phyloP scores from a whole-genome alignment of 1,140 invertebrate genomes.

The Pteromalus puparum region DNA sequence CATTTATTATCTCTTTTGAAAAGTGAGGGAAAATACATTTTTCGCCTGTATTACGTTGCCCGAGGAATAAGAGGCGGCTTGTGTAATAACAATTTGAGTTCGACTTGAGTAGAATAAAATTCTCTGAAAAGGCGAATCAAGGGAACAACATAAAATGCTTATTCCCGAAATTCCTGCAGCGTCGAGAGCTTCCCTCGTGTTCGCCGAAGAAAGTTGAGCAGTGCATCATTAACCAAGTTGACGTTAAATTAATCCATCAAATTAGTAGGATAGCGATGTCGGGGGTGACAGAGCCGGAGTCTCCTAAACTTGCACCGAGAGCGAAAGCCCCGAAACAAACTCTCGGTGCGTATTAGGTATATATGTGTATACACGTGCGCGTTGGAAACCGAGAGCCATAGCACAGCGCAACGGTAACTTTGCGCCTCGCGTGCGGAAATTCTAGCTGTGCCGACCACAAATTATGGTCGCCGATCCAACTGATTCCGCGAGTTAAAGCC shows the following conservation, averaged over 20 bases:
- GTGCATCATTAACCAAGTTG: conserved; percentile 35
- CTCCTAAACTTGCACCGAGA: conserved; percentile 30
- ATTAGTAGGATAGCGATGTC: conserved; percentile 36
- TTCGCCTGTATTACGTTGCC: too few species aligned
- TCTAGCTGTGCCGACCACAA: conserved; percentile 45
- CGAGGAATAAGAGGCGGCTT: too few species aligned
- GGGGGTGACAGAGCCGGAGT: background rate
- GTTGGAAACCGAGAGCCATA: background rate
- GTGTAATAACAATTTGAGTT: too few species aligned
- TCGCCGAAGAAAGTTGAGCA: background rate
- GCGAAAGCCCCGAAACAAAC: conserved; percentile 48
- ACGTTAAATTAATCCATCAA: conserved; percentile 47
- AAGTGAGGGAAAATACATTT: too few species aligned
- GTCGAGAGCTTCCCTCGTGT: too few species aligned
- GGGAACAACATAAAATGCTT: background rate
- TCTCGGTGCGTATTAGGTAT: background rate
- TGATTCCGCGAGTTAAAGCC: conserved; percentile 37
- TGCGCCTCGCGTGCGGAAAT: conserved; percentile 37
- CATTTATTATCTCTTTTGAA: background rate
- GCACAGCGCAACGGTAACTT: conserved; percentile 39
- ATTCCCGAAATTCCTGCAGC: background rate
- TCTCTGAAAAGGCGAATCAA: background rate
- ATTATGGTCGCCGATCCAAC: conserved; percentile 43
- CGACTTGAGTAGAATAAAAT: background rate
- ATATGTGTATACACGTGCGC: background rate